Evolutionary conservation across 2,888 invertebrate genomes (phyloP), one percentile per base, ranked within the genome.

Genomic region (Pandemis cinnamomeana): DNA sequence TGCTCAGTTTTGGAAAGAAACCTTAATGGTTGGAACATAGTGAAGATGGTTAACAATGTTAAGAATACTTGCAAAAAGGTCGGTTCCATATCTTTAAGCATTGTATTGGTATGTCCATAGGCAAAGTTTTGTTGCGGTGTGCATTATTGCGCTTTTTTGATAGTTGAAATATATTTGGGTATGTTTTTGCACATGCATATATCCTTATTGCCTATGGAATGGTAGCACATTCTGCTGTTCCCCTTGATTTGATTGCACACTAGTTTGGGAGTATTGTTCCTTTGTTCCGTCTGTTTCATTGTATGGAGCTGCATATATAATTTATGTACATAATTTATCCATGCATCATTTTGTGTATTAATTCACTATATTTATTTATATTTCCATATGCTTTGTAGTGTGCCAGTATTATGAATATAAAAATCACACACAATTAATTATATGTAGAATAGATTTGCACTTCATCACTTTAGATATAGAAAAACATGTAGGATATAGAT

Each of bases 1-100:
- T 92, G 91, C 92, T 91, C 91, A 81, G 83, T 92, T 84, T 87
- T 88, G 89, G 90, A 89, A 87, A 91, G 87, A 86, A 89, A 89
- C 81, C 85, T 82, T 88, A 87, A 88, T 88, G 83, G 87, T 88
- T 92, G 92, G 81, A 89, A 89, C 83, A 81, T 88, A 84, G 91
- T 90, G 93, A 93, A 93, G 93, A 93, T 86, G 77, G 81, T 88
- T 87, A 92, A 88, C 89, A 86, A 84, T 90, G 86, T 88, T 90
- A 92, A 91, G 91, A 93, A 90, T 87, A 87, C 89, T 88, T 91
- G 88, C 83, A 89, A 84, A 84, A 92, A 93, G 93, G 93, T 93
- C 90, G 87, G 93, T 93, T 82, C 73, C 77, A 72, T 76, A 78
- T 80, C 80, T 74, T 20, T 75, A 79, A 81, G 79, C 80, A 81